Evolutionary conservation across 2,113 vertebrate genomes (phyloP), one percentile per base, ranked within the genome.

Genomic region (Sapayoa aenigma): DNA sequence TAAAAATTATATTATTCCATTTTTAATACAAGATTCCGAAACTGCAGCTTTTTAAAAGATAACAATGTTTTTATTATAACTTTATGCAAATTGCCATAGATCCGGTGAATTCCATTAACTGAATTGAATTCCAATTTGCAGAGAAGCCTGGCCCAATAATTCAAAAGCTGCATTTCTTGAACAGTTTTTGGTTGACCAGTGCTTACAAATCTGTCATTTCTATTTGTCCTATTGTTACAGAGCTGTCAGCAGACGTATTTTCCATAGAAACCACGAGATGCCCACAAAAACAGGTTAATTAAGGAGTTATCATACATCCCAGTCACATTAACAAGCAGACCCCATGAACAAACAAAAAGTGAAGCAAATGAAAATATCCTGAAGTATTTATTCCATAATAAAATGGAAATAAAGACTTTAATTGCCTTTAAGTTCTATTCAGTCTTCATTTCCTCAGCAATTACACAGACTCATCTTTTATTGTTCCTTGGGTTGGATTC

Each of bases 201-300:
- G 76, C 72, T 93, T 91, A 71, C 66, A 52, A 56, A 63, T 91
- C 80, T 81, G 89, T 90, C 87, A 84, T 95, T 95, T 94, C 93
- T 86, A 65, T 68, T 92, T 78, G 80, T 49, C 35, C 93, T 27
- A 83, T 92, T 93, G 89, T 92, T 93, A 53, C 66, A 27, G 42
- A 81, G 66, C 85, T 84, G 81, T 94, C 67, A 89, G 80, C 60
- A 27, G 33, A 62, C 42, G 37, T n/a, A 87, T 92, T 95, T n/a
- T 95, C 84, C 93, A 89, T 0, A 18, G 22, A 42, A 90, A 71
- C 67, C 39, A 69, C 14, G 77, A 97, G 90, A 88, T 87, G 62
- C 90, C 84, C 72, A 90, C 78, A 85, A 85, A 96, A 96, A 33
- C 72, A 96, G 93, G 95, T 96, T 97, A 95, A 97, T 97, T 96